Base-by-base conservation (phyloP, 2,888 invertebrate species). In the Lapara coniferarum region DNA sequence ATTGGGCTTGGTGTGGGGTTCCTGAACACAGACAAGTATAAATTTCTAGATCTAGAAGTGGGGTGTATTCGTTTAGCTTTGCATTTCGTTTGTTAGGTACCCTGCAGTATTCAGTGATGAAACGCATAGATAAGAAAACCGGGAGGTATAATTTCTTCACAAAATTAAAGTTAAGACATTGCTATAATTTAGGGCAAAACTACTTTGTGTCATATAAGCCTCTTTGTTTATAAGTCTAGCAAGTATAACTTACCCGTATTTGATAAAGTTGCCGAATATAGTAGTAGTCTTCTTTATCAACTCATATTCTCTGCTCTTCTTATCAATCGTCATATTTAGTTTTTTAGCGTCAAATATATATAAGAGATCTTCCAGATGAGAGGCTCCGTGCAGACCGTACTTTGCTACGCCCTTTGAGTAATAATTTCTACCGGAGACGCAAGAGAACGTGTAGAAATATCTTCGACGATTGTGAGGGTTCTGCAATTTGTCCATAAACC, bases 261-360 rank as follows among this genome's bases (percentile, higher is more conserved):
- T 89, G n/a, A 85, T 88, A 71, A 89, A 90, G 72, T 89, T 89
- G 0, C 85, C 83, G 51, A 89, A 81, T 3, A 87, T 68, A 0
- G 77, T 76, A 59, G 82, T 85, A 0, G 79, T 77, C 37, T 81
- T 74, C n/a, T 85, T 73, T 2, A 89, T 75, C 74, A 89, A 77
- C 58, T 79, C 74, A 63, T 84, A 85, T 63, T 83, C 83, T 53
- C 75, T 78, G 66, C 78, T 80, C 3, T 72, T 73, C 8, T 77
- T 83, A 19, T 78, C 77, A 7, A 87, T 52, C 1, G 78, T 75
- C 46, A 86, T 37, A 30, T 83, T 79, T 12, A 69, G 1, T 2
- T 49, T 25, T 66, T 81, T 79, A 0, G 80, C 66, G 14, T 82
- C 70, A 55, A 88, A 88, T 4, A 84, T 44, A 57, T 88, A 86